A percentile compares a stretch with the other conserved stretches of the same genome.
Conservation (phyloP, 2,888 invertebrate genomes). For the Drosophila stalkeri region DNA sequence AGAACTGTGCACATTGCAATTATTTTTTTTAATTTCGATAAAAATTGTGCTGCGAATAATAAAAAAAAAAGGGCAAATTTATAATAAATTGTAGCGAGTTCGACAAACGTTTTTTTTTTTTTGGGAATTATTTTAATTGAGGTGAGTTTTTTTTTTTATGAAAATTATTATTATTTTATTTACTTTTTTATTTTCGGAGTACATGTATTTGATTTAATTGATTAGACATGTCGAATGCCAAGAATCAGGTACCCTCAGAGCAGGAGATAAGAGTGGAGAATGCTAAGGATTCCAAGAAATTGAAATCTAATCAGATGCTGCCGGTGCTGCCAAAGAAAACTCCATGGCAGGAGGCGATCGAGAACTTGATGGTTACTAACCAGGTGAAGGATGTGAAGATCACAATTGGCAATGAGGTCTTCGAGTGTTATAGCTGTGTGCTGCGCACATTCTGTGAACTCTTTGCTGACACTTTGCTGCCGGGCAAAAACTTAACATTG, state of each 20-base stretch:
- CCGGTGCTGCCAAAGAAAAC: not conserved
- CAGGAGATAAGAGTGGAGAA: not conserved
- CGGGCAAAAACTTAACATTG: not conserved
- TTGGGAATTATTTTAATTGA: not conserved
- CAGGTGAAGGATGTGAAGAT: constrained; percentile 6
- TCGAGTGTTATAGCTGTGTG: constrained; percentile 9
- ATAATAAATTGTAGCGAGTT: not conserved
- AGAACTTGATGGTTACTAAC: not conserved
- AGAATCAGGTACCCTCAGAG: not conserved
- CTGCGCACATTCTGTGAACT: not conserved
- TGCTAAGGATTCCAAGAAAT: not conserved
- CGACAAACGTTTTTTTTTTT: not conserved
- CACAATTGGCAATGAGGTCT: not conserved
- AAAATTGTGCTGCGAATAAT: too few species aligned
- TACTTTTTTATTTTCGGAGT: not conserved
- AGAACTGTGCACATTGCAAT: not conserved
- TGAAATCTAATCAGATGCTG: not conserved
- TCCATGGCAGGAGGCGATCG: not conserved
- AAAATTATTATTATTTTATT: not conserved
- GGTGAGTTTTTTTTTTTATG: not conserved
- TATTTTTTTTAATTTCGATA: not conserved
- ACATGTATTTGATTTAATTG: not conserved
- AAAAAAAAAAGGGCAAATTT: not conserved
- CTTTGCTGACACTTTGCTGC: not conserved
- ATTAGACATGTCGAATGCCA: not conserved